phyloP scores from a whole-genome alignment of 2,888 invertebrate genomes.

The Drosophila nigritarsus region DNA sequence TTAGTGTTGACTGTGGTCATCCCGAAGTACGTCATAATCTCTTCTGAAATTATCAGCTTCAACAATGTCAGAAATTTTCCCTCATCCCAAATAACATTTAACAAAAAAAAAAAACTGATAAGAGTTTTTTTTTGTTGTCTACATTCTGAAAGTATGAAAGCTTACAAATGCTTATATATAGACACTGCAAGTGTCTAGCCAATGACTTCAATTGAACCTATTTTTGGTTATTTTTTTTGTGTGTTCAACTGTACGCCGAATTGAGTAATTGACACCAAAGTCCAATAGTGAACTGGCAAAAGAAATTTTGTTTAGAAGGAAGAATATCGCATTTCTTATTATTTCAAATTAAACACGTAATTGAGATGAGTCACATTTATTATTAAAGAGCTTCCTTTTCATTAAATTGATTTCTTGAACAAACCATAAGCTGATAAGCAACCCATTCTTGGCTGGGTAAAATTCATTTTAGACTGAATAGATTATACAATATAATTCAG shows the following conservation, averaged over 20 bases:
- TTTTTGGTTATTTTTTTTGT: conserved; percentile 3
- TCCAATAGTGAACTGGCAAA: conserved; percentile 4
- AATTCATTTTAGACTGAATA: neutral
- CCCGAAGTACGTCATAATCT: neutral
- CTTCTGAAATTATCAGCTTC: conserved; percentile 10
- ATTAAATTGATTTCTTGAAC: neutral
- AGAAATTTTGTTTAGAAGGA: neutral
- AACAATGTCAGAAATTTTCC: conserved; percentile 34
- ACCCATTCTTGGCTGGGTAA: neutral
- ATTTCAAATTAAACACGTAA: neutral
- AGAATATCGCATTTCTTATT: neutral
- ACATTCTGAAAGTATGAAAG: neutral
- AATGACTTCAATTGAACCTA: conserved; percentile 25
- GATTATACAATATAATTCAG: neutral
- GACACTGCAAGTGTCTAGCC: conserved; percentile 11
- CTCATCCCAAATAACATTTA: conserved; percentile 29
- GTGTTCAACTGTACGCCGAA: conserved; percentile 6
- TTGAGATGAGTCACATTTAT: neutral
- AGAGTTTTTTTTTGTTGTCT: conserved; percentile 7
- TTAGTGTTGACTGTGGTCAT: conserved; percentile 15
- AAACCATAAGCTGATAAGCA: neutral
- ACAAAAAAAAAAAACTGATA: conserved; percentile 40
- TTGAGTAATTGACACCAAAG: conserved; percentile 31
- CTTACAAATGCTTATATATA: conserved; percentile 2
- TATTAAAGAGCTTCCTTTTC: neutral